Percentiles rank a stretch among this genome's conserved stretches.
Conservation (phyloP, 2,888 invertebrate genomes). For the Yponomeuta plumbellus region DNA sequence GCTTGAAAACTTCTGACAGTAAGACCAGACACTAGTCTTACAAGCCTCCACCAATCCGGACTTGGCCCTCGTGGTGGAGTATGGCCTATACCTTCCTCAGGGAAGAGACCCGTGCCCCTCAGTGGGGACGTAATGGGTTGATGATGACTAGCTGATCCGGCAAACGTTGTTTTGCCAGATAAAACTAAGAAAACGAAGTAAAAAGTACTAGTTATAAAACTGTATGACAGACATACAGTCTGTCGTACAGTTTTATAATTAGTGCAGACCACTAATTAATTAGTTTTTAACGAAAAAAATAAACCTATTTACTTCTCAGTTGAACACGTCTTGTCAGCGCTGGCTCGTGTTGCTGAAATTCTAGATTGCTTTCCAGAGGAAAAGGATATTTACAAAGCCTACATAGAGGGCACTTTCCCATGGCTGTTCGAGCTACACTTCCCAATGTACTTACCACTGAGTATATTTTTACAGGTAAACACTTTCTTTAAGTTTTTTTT, state of each 20-base stretch:
- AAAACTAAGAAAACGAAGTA: no score
- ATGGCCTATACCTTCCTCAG: no score
- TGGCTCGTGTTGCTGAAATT: constrained; percentile 24
- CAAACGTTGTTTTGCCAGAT: no score
- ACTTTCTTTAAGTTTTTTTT: constrained; percentile 51
- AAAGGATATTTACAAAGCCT: constrained; percentile 26
- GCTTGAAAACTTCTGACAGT: no score
- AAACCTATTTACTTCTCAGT: neutral
- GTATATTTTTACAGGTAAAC: constrained; percentile 41
- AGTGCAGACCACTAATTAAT: neutral
- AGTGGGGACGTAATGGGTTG: no score
- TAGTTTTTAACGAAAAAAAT: neutral
- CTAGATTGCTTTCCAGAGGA: constrained; percentile 25
- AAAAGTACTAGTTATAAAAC: no score
- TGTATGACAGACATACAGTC: no score
- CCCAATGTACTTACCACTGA: constrained; percentile 27
- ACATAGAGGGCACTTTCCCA: constrained; percentile 26
- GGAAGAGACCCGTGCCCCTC: no score
- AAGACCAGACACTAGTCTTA: no score
- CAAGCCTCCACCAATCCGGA: no score
- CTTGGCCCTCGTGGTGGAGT: no score
- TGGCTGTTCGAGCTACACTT: constrained; percentile 34
- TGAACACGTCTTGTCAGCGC: constrained; percentile 35
- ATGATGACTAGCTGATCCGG: no score
- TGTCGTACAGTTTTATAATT: neutral